Conservation (phyloP, 2,113 vertebrate genomes). For the Prochilodus magdalenae region DNA sequence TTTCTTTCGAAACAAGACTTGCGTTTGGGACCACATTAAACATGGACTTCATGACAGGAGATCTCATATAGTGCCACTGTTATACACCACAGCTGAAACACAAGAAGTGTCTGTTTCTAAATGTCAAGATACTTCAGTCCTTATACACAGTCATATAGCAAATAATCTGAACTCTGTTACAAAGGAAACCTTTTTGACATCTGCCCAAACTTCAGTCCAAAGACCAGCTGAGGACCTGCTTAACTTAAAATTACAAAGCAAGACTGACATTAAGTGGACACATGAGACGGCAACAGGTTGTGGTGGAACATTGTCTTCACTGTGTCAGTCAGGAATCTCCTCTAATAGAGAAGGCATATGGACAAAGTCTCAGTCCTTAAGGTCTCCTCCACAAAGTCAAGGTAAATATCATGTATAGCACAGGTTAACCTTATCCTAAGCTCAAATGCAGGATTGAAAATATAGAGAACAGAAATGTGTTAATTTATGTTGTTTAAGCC, state of each 20-base stretch:
- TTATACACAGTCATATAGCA: background rate
- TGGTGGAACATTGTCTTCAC: background rate
- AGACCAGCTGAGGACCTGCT: slow-evolving; percentile 10
- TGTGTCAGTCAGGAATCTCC: slow-evolving; percentile 13
- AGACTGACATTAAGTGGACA: background rate
- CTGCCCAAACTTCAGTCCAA: slow-evolving; percentile 1
- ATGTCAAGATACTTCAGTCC: background rate
- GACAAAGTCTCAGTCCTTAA: background rate
- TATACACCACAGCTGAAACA: background rate
- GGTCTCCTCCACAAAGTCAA: background rate
- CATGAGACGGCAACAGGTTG: slow-evolving; percentile 29
- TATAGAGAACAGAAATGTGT: no score
- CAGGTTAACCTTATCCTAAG: background rate
- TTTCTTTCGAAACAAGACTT: slow-evolving; percentile 48
- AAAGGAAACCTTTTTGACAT: background rate
- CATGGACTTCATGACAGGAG: slow-evolving; percentile 36
- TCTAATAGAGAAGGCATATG: slow-evolving; percentile 10
- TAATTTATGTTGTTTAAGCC: no score
- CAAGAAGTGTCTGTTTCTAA: background rate
- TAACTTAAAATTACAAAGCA: slow-evolving; percentile 12
- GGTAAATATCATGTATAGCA: slow-evolving; percentile 26
- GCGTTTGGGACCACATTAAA: slow-evolving; percentile 58
- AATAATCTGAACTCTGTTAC: background rate
- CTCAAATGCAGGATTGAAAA: no score
- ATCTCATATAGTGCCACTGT: background rate